Base-by-base conservation (phyloP, 2,113 vertebrate genomes). In the Rhynchopsitta pachyrhyncha region DNA sequence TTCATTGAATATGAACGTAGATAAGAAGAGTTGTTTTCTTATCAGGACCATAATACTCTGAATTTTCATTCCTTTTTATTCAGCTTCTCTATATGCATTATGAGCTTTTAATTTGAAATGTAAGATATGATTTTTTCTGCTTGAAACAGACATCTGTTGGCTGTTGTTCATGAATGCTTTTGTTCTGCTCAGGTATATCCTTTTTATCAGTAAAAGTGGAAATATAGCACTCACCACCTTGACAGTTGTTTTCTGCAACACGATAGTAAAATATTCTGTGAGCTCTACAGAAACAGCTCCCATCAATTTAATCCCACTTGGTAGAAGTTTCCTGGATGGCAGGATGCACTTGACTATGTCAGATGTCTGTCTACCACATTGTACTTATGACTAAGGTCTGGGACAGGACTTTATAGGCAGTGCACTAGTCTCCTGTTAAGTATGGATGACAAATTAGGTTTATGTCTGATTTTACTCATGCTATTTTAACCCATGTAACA, bases 11-110 rank as follows among this genome's bases (percentile, higher is more conserved):
- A 37, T 0, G 0, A 87, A 69, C 74, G 24, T 66, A 67, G 10
- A 4, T 79, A 10, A 82, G 47, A 66, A 50, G 13, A 37, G 10
- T 10, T 86, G 10, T 68, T 80, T 90, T 49, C 24, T 62, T 53
- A 67, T 11, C 8, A 67, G 17, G 81, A 62, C 1, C 0, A 0
- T 35, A 64, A 52, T 8, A 19, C 3, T 17, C 6, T 6, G 1
- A 70, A 37, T 47, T 77, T 82, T 81, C 4, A 39, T 70, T 77
- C 13, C 10, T 37, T 74, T 5, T 59, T 79, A 69, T 70, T 90
- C n/a, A 41, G n/a, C 70, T 29, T 75, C 15, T 24, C 1, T 19
- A 6, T 13, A 27, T 60, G 15, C 9, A 27, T 50, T 37, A 71
- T 7, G 52, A 78, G 9, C 4, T 55, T 89, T 84, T 57, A 24